A percentile compares a stretch with the other conserved stretches of the same genome.
Evolutionary conservation across 2,113 vertebrate species (phyloP).

Genomic region (Prunella himalayana): DNA sequence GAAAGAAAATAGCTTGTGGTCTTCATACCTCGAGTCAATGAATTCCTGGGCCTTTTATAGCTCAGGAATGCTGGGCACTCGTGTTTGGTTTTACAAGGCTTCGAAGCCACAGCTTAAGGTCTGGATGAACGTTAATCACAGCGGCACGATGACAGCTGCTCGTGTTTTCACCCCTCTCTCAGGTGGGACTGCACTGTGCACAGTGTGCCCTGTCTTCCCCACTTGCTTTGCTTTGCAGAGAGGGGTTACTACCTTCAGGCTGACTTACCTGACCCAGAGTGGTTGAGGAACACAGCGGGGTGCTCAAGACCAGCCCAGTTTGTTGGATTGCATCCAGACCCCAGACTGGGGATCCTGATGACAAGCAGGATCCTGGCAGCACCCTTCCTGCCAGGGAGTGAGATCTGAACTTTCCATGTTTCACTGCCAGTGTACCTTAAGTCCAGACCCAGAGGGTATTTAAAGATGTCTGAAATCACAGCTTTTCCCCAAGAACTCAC

Average conservation of each 20-base stretch:
- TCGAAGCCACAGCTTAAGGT: background rate
- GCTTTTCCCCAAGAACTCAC: background rate
- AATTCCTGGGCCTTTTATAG: slow-evolving; percentile 65
- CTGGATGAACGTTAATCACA: background rate
- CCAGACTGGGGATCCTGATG: background rate
- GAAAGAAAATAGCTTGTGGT: slow-evolving; percentile 55
- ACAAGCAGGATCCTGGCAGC: background rate
- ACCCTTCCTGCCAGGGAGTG: background rate
- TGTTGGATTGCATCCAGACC: background rate
- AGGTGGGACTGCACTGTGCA: background rate
- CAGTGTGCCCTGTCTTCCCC: background rate
- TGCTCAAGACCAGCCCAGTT: fast-evolving
- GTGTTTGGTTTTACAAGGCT: background rate
- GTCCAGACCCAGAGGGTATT: background rate
- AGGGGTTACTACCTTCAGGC: background rate
- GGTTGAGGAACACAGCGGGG: fast-evolving
- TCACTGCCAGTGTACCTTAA: background rate
- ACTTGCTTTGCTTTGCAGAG: background rate
- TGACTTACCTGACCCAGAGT: background rate
- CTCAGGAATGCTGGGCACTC: background rate
- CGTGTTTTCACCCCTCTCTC: background rate
- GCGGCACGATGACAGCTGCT: background rate
- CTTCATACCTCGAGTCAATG: slow-evolving; percentile 54
- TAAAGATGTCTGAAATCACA: background rate
- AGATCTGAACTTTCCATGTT: background rate